Evolutionary conservation across 1,140 invertebrate species (phyloP).

Genomic region (Drosophila mauritiana): DNA sequence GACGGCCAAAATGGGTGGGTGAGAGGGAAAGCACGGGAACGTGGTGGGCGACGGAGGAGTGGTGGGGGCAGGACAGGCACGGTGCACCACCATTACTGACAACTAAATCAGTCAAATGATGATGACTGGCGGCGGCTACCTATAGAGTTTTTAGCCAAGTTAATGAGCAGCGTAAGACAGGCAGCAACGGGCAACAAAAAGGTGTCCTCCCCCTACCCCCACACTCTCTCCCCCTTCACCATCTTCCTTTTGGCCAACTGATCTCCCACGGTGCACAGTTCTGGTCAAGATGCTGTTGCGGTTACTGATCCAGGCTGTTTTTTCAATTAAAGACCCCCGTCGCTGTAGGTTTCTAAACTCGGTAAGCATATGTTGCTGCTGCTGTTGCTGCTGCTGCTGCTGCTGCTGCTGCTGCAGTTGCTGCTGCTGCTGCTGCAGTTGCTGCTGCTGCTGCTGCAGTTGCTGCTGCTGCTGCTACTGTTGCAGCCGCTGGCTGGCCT

Average conservation of each 20-base stretch:
- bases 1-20: slow-evolving; percentile 5
- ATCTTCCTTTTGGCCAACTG: slow-evolving; percentile 10
- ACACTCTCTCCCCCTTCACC: too few species aligned
- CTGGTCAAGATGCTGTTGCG: slow-evolving; percentile 39
- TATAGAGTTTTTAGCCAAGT: slow-evolving; percentile 79
- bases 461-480: slow-evolving; percentile 21
- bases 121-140: slow-evolving; percentile 23
- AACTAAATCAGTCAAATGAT: slow-evolving; percentile 77
- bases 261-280: slow-evolving; percentile 72
- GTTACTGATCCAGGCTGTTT: slow-evolving; percentile 33
- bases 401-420: slow-evolving; percentile 21
- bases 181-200: slow-evolving; percentile 45
- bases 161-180: slow-evolving; percentile 76
- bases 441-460: slow-evolving; percentile 19
- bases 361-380: slow-evolving; percentile 33
- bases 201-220: not conserved
- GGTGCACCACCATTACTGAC: slow-evolving; percentile 52
- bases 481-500: slow-evolving; percentile 50
- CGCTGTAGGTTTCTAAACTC: slow-evolving; percentile 28
- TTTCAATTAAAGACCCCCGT: slow-evolving; percentile 71
- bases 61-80: too few species aligned
- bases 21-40: slow-evolving; percentile 1
- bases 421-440: slow-evolving; percentile 18
- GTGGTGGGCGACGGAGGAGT: too few species aligned
- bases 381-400: not conserved